phyloP scores from a whole-genome alignment of 2,888 invertebrate species.

The Unio delphinus region DNA sequence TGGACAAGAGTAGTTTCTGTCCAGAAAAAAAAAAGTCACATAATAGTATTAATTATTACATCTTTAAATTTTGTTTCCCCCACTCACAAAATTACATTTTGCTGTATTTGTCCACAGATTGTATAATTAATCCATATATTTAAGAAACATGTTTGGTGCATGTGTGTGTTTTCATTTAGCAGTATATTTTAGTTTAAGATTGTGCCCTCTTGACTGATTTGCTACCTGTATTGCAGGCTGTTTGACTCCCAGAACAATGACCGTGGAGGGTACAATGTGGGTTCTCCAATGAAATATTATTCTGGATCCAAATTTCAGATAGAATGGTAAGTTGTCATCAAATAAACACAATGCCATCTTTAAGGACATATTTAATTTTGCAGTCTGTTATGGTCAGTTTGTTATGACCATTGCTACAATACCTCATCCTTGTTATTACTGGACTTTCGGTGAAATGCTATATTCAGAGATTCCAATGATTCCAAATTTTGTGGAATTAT shows the following conservation, averaged over 20 bases:
- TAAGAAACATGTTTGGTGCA: background rate
- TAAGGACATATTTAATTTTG: background rate
- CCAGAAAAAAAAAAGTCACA: too few species aligned
- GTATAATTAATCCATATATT: background rate
- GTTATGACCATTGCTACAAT: too few species aligned
- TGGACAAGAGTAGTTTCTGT: too few species aligned
- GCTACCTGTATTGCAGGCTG: conserved; percentile 54
- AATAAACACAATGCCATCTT: background rate
- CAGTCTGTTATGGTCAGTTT: background rate
- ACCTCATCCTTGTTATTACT: too few species aligned
- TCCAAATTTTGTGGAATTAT: too few species aligned
- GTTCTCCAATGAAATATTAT: conserved; percentile 65
- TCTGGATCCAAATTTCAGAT: conserved; percentile 65
- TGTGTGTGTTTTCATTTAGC: background rate
- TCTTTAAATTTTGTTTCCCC: too few species aligned
- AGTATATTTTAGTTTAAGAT: background rate
- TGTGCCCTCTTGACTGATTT: conserved; percentile 1
- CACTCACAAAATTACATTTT: too few species aligned
- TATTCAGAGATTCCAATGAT: too few species aligned
- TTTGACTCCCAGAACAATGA: conserved; percentile 72
- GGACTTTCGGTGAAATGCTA: too few species aligned
- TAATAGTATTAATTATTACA: too few species aligned
- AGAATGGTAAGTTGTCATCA: conserved; percentile 63
- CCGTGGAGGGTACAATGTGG: conserved; percentile 71
- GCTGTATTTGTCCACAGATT: too few species aligned